A percentile compares a stretch with the other conserved stretches of the same genome.
Conservation (phyloP, 1,140 invertebrate species). For the Cyclina sinensis region DNA sequence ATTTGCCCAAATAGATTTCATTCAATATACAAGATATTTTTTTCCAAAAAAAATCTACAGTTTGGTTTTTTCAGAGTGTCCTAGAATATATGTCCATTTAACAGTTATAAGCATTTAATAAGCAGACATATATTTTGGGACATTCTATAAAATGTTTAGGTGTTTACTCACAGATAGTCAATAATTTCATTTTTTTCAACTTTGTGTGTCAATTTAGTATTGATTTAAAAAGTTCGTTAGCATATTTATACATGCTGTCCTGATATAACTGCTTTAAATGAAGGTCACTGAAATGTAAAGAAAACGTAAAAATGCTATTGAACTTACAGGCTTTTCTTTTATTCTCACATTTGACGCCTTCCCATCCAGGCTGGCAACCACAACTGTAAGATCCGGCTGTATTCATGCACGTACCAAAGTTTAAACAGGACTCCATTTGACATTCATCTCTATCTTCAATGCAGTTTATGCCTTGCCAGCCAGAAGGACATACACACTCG, state of each 20-base stretch:
- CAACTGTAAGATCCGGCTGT: slow-evolving; percentile 24
- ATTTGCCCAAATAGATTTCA: no score
- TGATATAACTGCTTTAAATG: slow-evolving; percentile 86
- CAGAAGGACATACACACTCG: not conserved
- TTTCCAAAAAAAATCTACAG: no score
- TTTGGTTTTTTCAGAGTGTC: no score
- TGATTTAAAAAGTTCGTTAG: slow-evolving; percentile 3
- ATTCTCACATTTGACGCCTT: slow-evolving; percentile 35
- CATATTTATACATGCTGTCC: slow-evolving; percentile 42
- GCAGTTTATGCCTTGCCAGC: not conserved
- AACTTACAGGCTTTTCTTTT: not conserved
- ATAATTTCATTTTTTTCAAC: no score
- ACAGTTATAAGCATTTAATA: no score
- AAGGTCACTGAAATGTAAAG: slow-evolving; percentile 52
- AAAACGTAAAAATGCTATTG: slow-evolving; percentile 89
- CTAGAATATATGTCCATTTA: no score
- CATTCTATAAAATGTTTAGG: no score
- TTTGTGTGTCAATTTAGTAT: no score
- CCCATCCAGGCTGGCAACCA: slow-evolving; percentile 37
- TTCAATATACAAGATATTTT: no score
- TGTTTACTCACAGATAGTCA: no score
- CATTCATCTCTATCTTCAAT: not conserved
- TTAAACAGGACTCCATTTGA: not conserved
- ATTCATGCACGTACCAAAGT: not conserved
- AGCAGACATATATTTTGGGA: no score